Conservation (phyloP, 2,888 invertebrate genomes). For the Melikaiella ostensackeni region DNA sequence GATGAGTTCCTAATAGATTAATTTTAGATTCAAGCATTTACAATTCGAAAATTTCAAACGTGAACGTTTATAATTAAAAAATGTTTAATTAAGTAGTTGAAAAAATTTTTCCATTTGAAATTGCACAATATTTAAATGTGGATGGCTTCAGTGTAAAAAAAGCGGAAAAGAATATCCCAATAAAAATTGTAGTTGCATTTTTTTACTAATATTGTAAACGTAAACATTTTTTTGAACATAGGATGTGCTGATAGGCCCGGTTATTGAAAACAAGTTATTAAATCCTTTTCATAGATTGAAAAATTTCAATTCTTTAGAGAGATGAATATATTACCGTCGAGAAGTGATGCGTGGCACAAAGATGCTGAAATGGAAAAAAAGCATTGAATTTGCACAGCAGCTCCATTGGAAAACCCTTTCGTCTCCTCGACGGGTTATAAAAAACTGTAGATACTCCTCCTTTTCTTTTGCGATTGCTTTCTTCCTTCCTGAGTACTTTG, state of each 20-base stretch:
- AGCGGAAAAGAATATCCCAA: no score
- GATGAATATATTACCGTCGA: not conserved
- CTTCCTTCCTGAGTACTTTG: conserved; percentile 37
- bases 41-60: no score
- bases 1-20: no score
- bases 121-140: no score
- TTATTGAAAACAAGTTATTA: not conserved
- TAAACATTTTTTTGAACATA: not conserved
- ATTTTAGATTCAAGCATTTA: no score
- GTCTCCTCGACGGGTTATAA: conserved; percentile 33
- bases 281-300: not conserved
- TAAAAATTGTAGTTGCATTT: not conserved
- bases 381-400: conserved; percentile 30
- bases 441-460: conserved; percentile 25
- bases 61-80: no score
- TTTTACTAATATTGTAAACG: not conserved
- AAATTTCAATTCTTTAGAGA: not conserved
- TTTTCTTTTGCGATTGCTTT: conserved; percentile 45
- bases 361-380: not conserved
- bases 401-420: conserved; percentile 7
- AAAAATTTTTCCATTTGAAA: no score
- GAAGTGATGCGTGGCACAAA: not conserved
- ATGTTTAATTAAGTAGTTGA: no score
- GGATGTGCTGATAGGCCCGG: no score
- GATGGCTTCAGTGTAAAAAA: no score